Evolutionary conservation across 1,140 invertebrate species (phyloP).

Genomic region (Cydia splendana): DNA sequence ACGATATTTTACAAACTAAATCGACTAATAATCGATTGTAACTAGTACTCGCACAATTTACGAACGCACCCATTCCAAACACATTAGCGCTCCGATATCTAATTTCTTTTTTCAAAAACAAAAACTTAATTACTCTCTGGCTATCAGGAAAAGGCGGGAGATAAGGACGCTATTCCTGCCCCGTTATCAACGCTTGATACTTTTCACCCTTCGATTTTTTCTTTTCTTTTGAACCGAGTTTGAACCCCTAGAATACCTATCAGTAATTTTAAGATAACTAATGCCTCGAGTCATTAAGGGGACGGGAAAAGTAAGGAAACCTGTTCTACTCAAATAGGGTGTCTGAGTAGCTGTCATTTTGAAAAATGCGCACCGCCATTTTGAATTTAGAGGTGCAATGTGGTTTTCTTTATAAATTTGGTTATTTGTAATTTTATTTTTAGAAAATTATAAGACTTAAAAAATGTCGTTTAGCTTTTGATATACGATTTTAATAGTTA

Average conservation of each 20-base stretch:
- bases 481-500: slow-evolving; percentile 34
- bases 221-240: slow-evolving; percentile 48
- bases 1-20: too few relatives aligned
- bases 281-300: slow-evolving; percentile 71
- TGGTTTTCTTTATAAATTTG: not conserved
- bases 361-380: slow-evolving; percentile 15
- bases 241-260: slow-evolving; percentile 65
- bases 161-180: slow-evolving; percentile 68
- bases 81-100: slow-evolving; percentile 40
- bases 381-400: slow-evolving; percentile 19
- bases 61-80: slow-evolving; percentile 48
- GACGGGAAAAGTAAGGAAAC: slow-evolving; percentile 50
- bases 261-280: slow-evolving; percentile 75
- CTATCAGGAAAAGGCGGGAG: slow-evolving; percentile 65
- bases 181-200: slow-evolving; percentile 63
- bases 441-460: not conserved
- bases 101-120: slow-evolving; percentile 66
- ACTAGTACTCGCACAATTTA: not conserved
- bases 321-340: slow-evolving; percentile 27
- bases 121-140: slow-evolving; percentile 74
- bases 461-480: slow-evolving; percentile 8
- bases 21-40: not conserved
- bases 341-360: slow-evolving; percentile 31
- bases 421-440: not conserved
- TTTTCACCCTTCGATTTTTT: slow-evolving; percentile 63